Conservation (phyloP, 2,113 vertebrate genomes). For the Bubo blakistoni region DNA sequence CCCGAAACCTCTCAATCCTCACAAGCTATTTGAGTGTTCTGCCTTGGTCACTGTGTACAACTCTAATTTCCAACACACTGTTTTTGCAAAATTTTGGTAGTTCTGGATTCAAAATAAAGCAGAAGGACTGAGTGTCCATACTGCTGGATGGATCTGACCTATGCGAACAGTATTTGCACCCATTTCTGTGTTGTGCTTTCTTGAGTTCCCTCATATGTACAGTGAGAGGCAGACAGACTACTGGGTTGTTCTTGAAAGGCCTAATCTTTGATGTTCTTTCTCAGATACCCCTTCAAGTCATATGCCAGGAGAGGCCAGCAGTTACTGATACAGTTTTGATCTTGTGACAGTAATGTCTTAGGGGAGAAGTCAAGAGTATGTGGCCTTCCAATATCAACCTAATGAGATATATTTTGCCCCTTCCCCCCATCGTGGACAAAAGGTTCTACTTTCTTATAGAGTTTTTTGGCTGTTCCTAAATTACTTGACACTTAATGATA, state of each 20-base stretch:
- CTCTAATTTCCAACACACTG: fast-evolving
- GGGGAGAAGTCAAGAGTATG: not conserved
- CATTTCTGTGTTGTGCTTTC: not conserved
- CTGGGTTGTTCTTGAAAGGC: not conserved
- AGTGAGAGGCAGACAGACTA: not conserved
- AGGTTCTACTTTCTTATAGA: not conserved
- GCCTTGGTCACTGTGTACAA: not conserved
- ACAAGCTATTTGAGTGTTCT: not conserved
- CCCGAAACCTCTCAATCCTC: not conserved
- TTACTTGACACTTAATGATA: not conserved
- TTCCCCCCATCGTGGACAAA: not conserved
- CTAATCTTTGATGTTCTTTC: not conserved
- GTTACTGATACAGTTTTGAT: not conserved
- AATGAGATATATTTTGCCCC: not conserved
- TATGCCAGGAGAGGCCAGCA: not conserved
- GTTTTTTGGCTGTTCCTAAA: not conserved
- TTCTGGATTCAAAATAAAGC: not conserved
- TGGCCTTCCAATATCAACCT: not conserved
- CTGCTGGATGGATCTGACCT: not conserved
- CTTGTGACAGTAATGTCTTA: not conserved
- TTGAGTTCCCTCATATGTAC: not conserved
- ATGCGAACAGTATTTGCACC: not conserved
- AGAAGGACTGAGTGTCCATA: not conserved
- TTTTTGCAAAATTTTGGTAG: fast-evolving
- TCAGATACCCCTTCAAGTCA: no score